A percentile compares a stretch with the other conserved stretches of the same genome.
phyloP scores from a whole-genome alignment of 1,140 invertebrate genomes.

The Polypedilum vanderplanki region DNA sequence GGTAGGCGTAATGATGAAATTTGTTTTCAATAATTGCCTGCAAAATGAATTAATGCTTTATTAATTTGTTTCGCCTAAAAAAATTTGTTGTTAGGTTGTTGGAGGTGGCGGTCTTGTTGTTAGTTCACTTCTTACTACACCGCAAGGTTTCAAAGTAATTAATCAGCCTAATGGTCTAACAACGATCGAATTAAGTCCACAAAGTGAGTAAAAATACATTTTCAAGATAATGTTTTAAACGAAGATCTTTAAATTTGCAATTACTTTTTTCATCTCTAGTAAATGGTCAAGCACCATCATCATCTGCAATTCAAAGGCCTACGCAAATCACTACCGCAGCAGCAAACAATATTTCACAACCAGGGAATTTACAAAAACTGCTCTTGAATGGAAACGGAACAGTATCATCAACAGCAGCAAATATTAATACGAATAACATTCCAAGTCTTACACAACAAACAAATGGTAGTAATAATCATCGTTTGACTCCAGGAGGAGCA shows the following conservation, averaged over 20 bases:
- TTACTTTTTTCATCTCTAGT: neutral
- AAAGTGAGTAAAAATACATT: neutral
- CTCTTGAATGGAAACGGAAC: neutral
- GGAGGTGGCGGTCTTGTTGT: slow-evolving; percentile 15
- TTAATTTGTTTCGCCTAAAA: neutral
- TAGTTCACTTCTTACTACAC: slow-evolving; percentile 1
- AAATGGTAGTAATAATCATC: slow-evolving; percentile 10
- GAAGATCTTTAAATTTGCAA: neutral
- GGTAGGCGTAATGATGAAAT: neutral
- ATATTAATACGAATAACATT: slow-evolving; percentile 16
- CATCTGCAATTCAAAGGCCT: slow-evolving; percentile 1
- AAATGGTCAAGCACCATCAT: neutral
- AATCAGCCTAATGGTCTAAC: slow-evolving; percentile 2
- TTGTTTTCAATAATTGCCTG: neutral
- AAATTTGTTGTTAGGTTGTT: no score
- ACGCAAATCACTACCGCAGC: neutral
- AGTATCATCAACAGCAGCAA: neutral
- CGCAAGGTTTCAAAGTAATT: slow-evolving; percentile 25
- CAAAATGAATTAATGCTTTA: neutral
- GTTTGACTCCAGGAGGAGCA: neutral
- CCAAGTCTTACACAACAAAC: neutral
- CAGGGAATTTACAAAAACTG: neutral
- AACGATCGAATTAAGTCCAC: slow-evolving; percentile 10
- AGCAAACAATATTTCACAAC: neutral
- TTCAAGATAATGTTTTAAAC: neutral